phyloP scores from a whole-genome alignment of 2,888 invertebrate genomes.

The Sipha maydis region DNA sequence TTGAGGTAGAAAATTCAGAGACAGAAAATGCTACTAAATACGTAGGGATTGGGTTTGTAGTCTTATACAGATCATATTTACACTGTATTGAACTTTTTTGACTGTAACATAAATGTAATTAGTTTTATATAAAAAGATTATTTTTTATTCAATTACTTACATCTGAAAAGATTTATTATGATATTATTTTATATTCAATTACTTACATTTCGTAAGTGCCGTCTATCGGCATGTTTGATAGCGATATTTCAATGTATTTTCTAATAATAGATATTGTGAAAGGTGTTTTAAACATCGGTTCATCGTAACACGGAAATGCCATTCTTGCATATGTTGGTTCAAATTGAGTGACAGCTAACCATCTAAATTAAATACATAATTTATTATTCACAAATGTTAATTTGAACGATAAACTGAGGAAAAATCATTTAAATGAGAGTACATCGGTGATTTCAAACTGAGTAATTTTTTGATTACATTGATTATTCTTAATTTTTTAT shows the following conservation, averaged over 20 bases:
- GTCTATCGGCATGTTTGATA: slow-evolving; percentile 64
- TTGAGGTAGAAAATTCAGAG: slow-evolving; percentile 76
- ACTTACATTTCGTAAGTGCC: too few species aligned
- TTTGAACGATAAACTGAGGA: too few species aligned
- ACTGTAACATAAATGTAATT: not conserved
- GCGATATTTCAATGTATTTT: slow-evolving; percentile 61
- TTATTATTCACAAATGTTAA: too few species aligned
- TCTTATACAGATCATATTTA: slow-evolving; percentile 58
- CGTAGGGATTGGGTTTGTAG: slow-evolving; percentile 64
- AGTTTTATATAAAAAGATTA: not conserved
- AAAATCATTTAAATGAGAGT: too few species aligned
- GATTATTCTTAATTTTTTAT: too few species aligned
- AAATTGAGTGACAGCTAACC: slow-evolving; percentile 83
- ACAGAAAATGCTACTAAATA: slow-evolving; percentile 88
- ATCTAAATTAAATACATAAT: slow-evolving; percentile 69
- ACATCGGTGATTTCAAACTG: too few species aligned
- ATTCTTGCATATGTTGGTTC: slow-evolving; percentile 81
- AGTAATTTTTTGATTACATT: too few species aligned
- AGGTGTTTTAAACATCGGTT: slow-evolving; percentile 82
- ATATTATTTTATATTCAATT: too few species aligned
- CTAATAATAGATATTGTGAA: slow-evolving; percentile 78
- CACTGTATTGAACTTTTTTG: too few species aligned
- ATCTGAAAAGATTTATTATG: too few species aligned
- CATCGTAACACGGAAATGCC: slow-evolving; percentile 90
- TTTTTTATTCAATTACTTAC: slow-evolving; percentile 21